Percentiles rank a stretch among this genome's conserved stretches.
phyloP scores from a whole-genome alignment of 2,113 vertebrate species.

The Sceloporus undulatus region DNA sequence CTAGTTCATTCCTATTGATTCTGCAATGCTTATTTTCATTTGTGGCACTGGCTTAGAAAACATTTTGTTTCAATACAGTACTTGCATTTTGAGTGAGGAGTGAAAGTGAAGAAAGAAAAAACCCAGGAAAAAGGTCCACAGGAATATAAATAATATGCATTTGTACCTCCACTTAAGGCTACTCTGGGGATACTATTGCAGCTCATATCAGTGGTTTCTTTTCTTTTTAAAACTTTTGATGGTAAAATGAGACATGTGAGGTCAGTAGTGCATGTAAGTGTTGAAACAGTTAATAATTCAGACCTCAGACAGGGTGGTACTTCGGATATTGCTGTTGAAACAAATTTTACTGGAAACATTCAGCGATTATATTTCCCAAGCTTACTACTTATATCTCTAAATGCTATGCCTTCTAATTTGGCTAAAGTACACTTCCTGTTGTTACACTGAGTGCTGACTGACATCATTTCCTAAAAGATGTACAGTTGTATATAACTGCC shows the following conservation, averaged over 20 bases:
- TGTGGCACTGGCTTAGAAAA: background rate
- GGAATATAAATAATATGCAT: background rate
- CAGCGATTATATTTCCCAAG: background rate
- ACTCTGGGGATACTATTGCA: background rate
- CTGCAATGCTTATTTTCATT: background rate
- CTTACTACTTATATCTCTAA: background rate
- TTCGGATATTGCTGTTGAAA: background rate
- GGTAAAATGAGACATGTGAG: background rate
- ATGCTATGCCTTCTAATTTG: background rate
- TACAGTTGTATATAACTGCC: background rate
- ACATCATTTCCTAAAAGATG: slow-evolving; percentile 33
- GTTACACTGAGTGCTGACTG: background rate
- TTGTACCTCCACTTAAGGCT: background rate
- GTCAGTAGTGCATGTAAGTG: background rate
- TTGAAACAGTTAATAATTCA: background rate
- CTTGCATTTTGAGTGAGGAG: background rate
- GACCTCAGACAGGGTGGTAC: background rate
- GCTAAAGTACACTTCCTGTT: background rate
- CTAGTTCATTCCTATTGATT: background rate
- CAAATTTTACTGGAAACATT: background rate
- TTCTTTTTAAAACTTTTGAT: background rate
- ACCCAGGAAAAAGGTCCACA: background rate
- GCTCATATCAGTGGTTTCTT: background rate
- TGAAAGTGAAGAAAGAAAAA: background rate
- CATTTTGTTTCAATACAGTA: background rate